Evolutionary conservation across 1,140 invertebrate species (phyloP), one percentile per base, ranked within the genome.

Genomic region (Drosophila paulistorum): DNA sequence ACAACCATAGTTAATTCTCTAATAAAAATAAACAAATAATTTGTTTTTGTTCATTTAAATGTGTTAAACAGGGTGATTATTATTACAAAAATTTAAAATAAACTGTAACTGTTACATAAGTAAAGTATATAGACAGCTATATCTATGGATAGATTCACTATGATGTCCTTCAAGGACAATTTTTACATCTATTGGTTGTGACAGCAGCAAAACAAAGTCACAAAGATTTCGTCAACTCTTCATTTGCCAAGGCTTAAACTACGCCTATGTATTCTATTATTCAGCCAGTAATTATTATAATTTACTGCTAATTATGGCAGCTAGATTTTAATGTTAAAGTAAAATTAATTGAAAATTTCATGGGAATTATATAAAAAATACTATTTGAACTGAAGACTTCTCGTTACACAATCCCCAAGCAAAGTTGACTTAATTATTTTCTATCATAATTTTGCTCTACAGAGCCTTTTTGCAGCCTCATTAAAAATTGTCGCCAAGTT

Each of bases 401-500:
- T 48, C 11, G 7, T 57, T 57, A 33, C 55, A 57, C 45, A 51
- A 51, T 51, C 54, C 71, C 33, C 33, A 59, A 58, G 68, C 72
- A 76, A 30, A 37, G 37, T 64, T 69, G 74, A 70, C 74, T 77
- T 71, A 68, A 81, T 68, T 81, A 70, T 71, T 81, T 74, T 67
- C 13, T 73, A 73, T 62, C 61, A 57, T 48, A 13, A 67, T 64
- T 39, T 48, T 55, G 45, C n/a, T 64, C 26, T 58, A 65, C 42
- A 75, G 70, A 79, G 82, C 71, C 83, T 89, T 87, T 26, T 83
- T 87, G 79, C 77, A 89, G 84, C 84, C 45, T 87, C 83, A 87
- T 87, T 87, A 87, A 87, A 87, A 87, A 74, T 87, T 87, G 83
- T 80, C 83, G 83, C 83, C 84, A 87, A 71, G 64, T 74, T 51